Evolutionary conservation across 2,113 vertebrate genomes (phyloP).

Genomic region (Eira barbara): DNA sequence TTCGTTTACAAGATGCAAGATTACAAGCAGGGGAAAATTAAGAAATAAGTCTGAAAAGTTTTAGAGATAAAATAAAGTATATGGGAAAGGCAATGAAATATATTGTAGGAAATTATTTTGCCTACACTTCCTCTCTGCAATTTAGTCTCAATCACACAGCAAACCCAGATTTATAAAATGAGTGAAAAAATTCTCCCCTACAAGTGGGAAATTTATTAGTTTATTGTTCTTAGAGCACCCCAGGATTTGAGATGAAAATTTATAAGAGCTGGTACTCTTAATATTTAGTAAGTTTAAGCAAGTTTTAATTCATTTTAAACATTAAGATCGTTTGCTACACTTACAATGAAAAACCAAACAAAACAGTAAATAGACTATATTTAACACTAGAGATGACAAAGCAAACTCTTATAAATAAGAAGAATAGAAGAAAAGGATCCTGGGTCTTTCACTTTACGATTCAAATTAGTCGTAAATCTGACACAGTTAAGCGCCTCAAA

Average conservation of each 20-base stretch:
- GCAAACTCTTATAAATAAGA: neutral
- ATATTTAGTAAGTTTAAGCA: neutral
- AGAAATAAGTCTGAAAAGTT: neutral
- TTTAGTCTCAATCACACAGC: neutral
- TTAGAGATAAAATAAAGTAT: neutral
- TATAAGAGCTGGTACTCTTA: neutral
- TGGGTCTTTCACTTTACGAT: neutral
- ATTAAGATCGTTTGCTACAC: neutral
- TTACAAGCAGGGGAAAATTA: neutral
- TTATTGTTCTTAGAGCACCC: neutral
- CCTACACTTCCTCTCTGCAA: neutral
- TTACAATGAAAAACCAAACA: neutral
- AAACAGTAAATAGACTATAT: neutral
- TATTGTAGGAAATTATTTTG: neutral
- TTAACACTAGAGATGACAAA: neutral
- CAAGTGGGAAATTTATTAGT: neutral
- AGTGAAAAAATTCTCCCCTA: neutral
- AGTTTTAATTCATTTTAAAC: slow-evolving; percentile 26
- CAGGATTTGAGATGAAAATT: neutral
- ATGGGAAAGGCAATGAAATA: neutral
- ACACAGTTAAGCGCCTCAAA: neutral
- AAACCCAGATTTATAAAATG: neutral
- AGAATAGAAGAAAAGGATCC: neutral
- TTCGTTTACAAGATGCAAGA: neutral
- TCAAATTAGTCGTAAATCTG: neutral